Conservation (phyloP, 2,113 vertebrate genomes). For the Micronycteris hirsuta region DNA sequence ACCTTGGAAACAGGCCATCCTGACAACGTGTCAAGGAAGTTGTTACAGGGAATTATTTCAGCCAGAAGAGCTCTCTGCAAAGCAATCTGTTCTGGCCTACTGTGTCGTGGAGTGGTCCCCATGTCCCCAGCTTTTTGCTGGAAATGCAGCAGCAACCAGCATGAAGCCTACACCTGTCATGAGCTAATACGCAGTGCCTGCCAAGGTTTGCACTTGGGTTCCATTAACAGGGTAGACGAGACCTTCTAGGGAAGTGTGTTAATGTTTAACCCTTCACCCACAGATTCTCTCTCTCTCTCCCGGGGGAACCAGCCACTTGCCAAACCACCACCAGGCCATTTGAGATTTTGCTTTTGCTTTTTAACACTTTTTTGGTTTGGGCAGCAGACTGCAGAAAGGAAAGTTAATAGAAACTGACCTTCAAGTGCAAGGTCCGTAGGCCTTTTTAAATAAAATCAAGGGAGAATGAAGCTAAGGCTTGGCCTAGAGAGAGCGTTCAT, state of each 20-base stretch:
- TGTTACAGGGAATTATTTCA: slow-evolving; percentile 70
- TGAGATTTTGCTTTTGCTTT: slow-evolving; percentile 34
- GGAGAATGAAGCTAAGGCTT: background rate
- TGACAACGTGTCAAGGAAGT: slow-evolving; percentile 69
- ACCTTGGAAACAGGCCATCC: slow-evolving; percentile 68
- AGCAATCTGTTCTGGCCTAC: slow-evolving; percentile 66
- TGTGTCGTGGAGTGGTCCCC: slow-evolving; percentile 61
- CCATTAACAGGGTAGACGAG: slow-evolving; percentile 49
- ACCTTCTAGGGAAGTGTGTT: slow-evolving; percentile 40
- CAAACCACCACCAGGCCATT: slow-evolving; percentile 10
- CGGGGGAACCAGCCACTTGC: background rate
- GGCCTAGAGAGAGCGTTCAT: background rate
- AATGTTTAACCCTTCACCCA: slow-evolving; percentile 66
- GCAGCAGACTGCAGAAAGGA: slow-evolving; percentile 16
- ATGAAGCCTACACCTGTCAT: slow-evolving; percentile 70
- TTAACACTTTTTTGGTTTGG: background rate
- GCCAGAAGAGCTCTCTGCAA: slow-evolving; percentile 60
- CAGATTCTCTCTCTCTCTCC: background rate
- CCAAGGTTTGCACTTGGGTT: slow-evolving; percentile 68
- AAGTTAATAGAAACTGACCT: slow-evolving; percentile 22
- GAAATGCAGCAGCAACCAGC: slow-evolving; percentile 51
- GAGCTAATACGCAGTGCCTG: slow-evolving; percentile 66
- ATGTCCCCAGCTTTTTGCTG: slow-evolving; percentile 13
- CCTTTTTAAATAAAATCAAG: slow-evolving; percentile 2
- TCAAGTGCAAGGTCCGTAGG: background rate